Evolutionary conservation across 2,113 vertebrate species (phyloP).

Genomic region (Alethe diademata): DNA sequence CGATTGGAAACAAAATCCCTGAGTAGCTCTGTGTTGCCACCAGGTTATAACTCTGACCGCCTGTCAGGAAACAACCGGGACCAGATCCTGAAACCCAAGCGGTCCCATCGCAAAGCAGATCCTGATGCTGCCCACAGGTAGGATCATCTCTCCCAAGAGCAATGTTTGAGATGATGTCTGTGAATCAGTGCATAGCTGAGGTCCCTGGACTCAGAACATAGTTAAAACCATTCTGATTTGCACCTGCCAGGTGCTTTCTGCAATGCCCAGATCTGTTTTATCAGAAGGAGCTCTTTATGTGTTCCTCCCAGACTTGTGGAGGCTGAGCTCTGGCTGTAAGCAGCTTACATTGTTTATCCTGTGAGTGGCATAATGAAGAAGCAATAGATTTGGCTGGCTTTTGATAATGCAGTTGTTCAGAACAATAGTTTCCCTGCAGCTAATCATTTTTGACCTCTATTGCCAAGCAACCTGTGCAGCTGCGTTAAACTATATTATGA

Average conservation of each 20-base stretch:
- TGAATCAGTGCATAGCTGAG: neutral
- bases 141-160: neutral
- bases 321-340: constrained; percentile 47
- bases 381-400: constrained; percentile 51
- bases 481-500: neutral
- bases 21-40: constrained; percentile 77
- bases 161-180: neutral
- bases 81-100: constrained; percentile 88
- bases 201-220: neutral
- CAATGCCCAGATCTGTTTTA: neutral
- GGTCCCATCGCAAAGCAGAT: constrained; percentile 93
- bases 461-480: constrained; percentile 64
- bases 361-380: constrained; percentile 60
- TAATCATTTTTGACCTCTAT: constrained; percentile 66
- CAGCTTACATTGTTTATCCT: constrained; percentile 65
- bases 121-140: constrained; percentile 94
- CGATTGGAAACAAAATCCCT: constrained; percentile 86
- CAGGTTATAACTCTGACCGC: constrained; percentile 78
- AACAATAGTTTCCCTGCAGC: constrained; percentile 66
- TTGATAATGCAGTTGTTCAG: constrained; percentile 55
- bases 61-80: constrained; percentile 79
- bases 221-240: neutral
- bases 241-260: neutral
- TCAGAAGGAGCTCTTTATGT: neutral
- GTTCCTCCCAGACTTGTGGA: constrained; percentile 21